Evolutionary conservation across 2,888 invertebrate genomes (phyloP).

Genomic region (Poecilus cupreus): DNA sequence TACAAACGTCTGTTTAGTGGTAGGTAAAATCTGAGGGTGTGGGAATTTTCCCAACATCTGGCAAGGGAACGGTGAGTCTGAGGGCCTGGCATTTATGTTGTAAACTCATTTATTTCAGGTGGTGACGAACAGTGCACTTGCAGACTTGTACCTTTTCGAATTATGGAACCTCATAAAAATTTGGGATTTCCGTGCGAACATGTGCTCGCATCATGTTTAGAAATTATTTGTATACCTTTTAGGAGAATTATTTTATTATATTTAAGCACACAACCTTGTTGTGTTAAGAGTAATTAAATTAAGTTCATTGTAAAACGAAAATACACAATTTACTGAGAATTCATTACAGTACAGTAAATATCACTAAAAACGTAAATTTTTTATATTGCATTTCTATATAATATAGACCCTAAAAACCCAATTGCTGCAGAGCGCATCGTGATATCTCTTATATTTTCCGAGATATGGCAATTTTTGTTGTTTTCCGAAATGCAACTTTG

Average conservation of each 20-base stretch:
- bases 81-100: background rate
- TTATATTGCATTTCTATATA: too few species aligned
- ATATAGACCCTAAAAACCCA: too few species aligned
- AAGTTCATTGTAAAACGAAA: background rate
- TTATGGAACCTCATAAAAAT: background rate
- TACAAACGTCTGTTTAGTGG: background rate
- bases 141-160: background rate
- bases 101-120: conserved; percentile 47
- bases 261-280: background rate
- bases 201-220: background rate
- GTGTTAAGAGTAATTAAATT: background rate
- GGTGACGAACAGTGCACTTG: background rate
- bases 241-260: background rate
- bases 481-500: too few species aligned
- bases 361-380: too few species aligned
- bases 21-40: conserved; percentile 1
- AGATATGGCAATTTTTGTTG: too few species aligned
- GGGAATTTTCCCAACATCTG: conserved; percentile 32
- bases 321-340: too few species aligned
- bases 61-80: background rate
- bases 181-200: conserved; percentile 5
- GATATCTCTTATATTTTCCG: too few species aligned
- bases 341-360: too few species aligned
- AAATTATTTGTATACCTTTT: background rate
- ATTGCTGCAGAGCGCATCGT: too few species aligned